These are phyloP conservation scores for Poecilia gillii DNA, from an alignment of 2,797 vertebrate genomes.

Conservation along the genomic window DNA sequence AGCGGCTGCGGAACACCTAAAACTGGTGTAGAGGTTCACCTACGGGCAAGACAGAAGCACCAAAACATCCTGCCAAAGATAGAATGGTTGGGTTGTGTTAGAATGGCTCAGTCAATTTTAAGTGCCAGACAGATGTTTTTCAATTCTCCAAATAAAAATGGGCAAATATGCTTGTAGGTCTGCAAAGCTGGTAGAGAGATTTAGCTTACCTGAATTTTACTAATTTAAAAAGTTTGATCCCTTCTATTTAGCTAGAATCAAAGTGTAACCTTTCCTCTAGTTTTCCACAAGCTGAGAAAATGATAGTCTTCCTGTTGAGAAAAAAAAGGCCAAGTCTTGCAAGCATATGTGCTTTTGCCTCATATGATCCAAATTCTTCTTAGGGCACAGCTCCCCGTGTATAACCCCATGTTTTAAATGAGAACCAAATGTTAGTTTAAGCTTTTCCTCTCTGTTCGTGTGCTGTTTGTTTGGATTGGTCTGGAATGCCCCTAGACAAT, in stretches of 20 bases:
- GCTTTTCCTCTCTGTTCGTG: constrained; percentile 71
- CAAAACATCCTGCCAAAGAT: background rate
- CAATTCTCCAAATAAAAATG: background rate
- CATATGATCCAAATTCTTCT: constrained; percentile 29
- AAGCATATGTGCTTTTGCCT: constrained; percentile 31
- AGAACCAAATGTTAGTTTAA: constrained; percentile 84
- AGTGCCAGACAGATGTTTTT: background rate
- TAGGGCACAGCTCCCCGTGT: constrained; percentile 47
- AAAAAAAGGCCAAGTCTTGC: constrained; percentile 19
- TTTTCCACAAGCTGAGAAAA: constrained; percentile 8
- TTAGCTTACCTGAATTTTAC: background rate
- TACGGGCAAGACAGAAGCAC: background rate
- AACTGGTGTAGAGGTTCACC: background rate
- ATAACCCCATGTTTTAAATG: constrained; percentile 68
- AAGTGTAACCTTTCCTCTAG: constrained; percentile 22
- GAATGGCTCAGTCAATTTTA: background rate
- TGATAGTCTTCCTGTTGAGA: constrained; percentile 7
- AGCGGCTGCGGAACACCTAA: background rate
- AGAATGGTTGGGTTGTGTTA: background rate
- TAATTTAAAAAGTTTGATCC: constrained; percentile 9
- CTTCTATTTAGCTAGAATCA: constrained; percentile 9
- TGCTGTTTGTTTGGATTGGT: constrained; percentile 77
- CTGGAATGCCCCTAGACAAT: constrained; percentile 77
- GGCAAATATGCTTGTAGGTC: background rate
- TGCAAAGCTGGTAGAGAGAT: background rate